Base-by-base conservation (phyloP, 2,888 invertebrate genomes). In the Gastrophysa polygoni region DNA sequence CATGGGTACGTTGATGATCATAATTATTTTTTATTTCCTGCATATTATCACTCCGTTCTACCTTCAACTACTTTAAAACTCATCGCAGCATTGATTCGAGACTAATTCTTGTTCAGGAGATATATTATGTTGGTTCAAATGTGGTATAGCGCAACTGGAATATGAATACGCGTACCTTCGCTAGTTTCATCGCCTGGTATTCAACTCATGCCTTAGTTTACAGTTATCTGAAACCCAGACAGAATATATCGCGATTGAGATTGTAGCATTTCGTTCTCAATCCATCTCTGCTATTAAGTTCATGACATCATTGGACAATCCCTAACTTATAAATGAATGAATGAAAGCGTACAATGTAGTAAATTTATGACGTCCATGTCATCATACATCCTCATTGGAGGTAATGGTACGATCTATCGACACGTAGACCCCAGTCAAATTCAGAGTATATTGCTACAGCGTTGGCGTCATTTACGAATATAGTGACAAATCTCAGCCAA, bases 281-380 rank as follows among this genome's bases (percentile, higher is more conserved):
- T 62, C 52, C 62, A 28, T 32, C 54, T 57, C 62, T 62, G 62
- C 11, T 66, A 67, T 69, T 64, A 68, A 64, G 47, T 20, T 56
- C 49, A 59, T 71, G 72, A 71, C 71, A 67, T 72, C 71, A 71
- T 59, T 52, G 57, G 57, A 50, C 60, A 64, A 67, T 67, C 61
- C 58, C 38, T 49, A 17, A 60, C 44, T 60, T 64, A 66, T n/a
- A n/a, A n/a, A n/a, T 65, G 67, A 64, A 67, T 71, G 71, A 70
- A 70, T 70, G 68, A 68, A 68, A 68, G 67, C 63, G 66, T 66
- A 66, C 48, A 54, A 51, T 57, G 61, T 67, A 11, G 54, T 54
- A 38, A 68, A 67, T 65, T 66, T 61, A 62, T 59, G 61, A 68
- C 62, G 63, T 67, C 61, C 24, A 56, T 24, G 7, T 58, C 44